Percentiles rank a stretch among this genome's conserved stretches.
Conservation (phyloP, 2,113 vertebrate genomes). For the Montifringilla adamsi region DNA sequence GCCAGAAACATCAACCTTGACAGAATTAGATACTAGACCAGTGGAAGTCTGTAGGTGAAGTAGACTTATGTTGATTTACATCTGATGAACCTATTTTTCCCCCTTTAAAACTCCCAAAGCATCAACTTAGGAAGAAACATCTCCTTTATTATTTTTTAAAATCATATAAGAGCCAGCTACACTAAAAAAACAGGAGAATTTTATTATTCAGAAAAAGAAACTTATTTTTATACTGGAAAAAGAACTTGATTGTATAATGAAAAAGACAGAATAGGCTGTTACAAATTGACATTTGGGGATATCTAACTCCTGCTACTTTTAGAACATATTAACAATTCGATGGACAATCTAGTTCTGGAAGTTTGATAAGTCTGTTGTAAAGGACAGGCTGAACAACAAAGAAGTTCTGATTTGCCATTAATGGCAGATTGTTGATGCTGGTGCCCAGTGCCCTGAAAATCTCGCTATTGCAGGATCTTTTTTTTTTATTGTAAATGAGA, state of each 20-base stretch:
- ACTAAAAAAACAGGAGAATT: background rate
- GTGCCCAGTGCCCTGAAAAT: background rate
- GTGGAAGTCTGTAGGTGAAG: background rate
- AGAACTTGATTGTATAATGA: background rate
- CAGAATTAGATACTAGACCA: background rate
- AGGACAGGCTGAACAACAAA: background rate
- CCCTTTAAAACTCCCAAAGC: background rate
- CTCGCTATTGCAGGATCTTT: background rate
- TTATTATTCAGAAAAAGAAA: background rate
- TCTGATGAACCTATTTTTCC: background rate
- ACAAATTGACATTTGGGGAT: background rate
- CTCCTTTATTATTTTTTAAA: background rate
- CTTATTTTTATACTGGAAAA: background rate
- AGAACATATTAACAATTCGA: background rate
- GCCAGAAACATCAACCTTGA: background rate
- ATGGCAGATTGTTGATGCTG: background rate
- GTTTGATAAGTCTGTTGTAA: background rate
- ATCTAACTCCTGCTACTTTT: background rate
- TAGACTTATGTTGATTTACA: background rate
- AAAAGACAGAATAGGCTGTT: background rate
- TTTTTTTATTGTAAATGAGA: background rate
- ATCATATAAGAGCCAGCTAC: background rate
- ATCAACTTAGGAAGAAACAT: background rate
- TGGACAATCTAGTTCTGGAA: background rate
- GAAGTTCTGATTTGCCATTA: background rate